Conservation (phyloP, 1,140 invertebrate genomes). For the Hyles euphorbiae region DNA sequence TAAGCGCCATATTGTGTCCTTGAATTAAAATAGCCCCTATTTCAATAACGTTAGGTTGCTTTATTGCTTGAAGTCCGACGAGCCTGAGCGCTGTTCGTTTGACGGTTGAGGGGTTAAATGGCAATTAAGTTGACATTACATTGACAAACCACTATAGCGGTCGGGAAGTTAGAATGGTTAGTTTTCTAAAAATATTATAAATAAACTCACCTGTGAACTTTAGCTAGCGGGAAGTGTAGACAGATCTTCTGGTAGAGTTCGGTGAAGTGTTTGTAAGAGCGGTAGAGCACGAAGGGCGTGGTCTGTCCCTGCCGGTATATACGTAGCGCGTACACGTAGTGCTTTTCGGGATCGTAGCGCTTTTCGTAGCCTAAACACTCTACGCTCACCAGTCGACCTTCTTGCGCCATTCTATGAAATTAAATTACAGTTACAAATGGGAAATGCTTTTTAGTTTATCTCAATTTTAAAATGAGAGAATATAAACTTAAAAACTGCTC, state of each 20-base stretch:
- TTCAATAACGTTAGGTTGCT: too few species aligned
- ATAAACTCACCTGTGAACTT: slow-evolving; percentile 83
- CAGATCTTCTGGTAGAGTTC: slow-evolving; percentile 97
- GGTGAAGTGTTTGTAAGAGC: slow-evolving; percentile 96
- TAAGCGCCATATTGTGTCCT: too few species aligned
- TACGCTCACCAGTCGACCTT: slow-evolving; percentile 91
- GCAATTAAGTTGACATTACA: too few species aligned
- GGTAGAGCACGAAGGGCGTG: slow-evolving; percentile 91
- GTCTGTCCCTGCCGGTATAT: slow-evolving; percentile 90
- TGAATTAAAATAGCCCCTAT: too few species aligned
- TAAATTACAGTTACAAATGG: not conserved
- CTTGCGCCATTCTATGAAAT: slow-evolving; percentile 84
- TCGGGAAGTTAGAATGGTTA: too few species aligned
- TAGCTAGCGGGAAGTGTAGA: slow-evolving; percentile 92
- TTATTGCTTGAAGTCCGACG: too few species aligned
- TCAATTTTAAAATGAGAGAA: not conserved
- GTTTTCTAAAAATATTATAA: too few species aligned
- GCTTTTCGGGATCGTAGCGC: slow-evolving; percentile 97
- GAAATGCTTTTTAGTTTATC: too few species aligned
- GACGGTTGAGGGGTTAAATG: too few species aligned
- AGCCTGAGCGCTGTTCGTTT: too few species aligned
- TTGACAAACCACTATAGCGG: too few species aligned
- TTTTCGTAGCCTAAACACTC: slow-evolving; percentile 94
- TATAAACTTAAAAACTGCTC: too few species aligned
- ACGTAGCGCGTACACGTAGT: slow-evolving; percentile 96